phyloP scores from a whole-genome alignment of 2,797 vertebrate genomes.

The Okamejei kenojei region DNA sequence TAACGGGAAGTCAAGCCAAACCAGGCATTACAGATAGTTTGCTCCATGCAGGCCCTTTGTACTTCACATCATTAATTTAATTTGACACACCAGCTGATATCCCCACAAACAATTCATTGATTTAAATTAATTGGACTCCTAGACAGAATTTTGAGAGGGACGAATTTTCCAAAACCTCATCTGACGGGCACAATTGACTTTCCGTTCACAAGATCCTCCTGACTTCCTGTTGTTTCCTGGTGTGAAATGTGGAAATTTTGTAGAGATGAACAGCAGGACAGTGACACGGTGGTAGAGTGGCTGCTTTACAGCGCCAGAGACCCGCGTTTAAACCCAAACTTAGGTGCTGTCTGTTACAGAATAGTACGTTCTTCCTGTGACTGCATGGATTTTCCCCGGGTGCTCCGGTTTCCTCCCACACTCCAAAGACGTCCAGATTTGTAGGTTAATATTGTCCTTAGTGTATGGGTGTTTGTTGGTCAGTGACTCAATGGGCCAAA shows the following conservation, averaged over 20 bases:
- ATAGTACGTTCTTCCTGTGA: too few relatives aligned
- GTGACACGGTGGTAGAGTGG: too few relatives aligned
- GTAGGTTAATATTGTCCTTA: too few relatives aligned
- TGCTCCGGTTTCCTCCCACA: too few relatives aligned
- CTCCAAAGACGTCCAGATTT: too few relatives aligned
- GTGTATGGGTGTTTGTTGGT: too few relatives aligned
- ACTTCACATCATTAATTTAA: not conserved
- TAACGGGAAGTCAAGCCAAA: not conserved
- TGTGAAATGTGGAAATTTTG: not conserved
- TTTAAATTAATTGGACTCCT: not conserved
- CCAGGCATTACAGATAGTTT: not conserved
- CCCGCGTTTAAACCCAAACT: too few relatives aligned
- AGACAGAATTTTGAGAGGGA: not conserved
- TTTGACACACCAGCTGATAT: not conserved
- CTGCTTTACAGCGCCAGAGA: too few relatives aligned
- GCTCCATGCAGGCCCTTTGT: not conserved
- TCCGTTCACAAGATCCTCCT: not conserved
- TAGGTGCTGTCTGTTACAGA: too few relatives aligned
- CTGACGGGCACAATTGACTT: not conserved
- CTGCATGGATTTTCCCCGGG: too few relatives aligned
- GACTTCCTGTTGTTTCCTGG: not conserved
- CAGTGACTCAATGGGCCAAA: too few relatives aligned
- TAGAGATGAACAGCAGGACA: too few relatives aligned
- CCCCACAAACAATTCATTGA: not conserved
- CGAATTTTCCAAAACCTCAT: not conserved